Conservation (phyloP, 2,113 vertebrate genomes). For the Engystomops pustulosus region DNA sequence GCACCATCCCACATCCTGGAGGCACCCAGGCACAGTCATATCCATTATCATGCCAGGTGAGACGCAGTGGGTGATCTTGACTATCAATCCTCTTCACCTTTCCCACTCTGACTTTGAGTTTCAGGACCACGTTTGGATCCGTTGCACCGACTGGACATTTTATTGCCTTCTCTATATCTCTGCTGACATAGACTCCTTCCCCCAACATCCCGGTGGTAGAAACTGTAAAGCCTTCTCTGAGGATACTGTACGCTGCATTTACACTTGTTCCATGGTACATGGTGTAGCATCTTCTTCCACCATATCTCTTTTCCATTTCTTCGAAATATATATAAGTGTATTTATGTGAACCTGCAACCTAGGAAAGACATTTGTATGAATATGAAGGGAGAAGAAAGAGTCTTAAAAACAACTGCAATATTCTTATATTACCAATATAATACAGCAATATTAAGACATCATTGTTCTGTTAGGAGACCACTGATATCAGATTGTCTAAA, state of each 20-base stretch:
- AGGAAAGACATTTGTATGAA: no score
- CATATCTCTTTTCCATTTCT: background rate
- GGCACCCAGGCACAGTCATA: slow-evolving; percentile 56
- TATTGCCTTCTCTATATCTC: slow-evolving; percentile 24
- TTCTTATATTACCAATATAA: no score
- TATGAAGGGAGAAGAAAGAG: no score
- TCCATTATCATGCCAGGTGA: slow-evolving; percentile 48
- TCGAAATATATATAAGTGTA: background rate
- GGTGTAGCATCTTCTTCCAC: slow-evolving; percentile 24
- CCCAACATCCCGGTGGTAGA: slow-evolving; percentile 72
- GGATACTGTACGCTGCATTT: slow-evolving; percentile 62
- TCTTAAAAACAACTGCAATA: no score
- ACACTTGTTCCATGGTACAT: slow-evolving; percentile 66
- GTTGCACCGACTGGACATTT: background rate
- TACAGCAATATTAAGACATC: no score
- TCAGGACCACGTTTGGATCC: slow-evolving; percentile 15
- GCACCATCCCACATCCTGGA: slow-evolving; percentile 35
- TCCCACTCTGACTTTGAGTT: slow-evolving; percentile 43
- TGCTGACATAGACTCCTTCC: slow-evolving; percentile 69
- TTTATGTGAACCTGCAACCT: no score
- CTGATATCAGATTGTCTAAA: no score
- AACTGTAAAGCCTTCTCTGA: slow-evolving; percentile 67
- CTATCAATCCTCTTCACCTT: slow-evolving; percentile 37
- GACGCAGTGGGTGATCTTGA: slow-evolving; percentile 41
- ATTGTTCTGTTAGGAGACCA: no score